Evolutionary conservation across 2,113 vertebrate species (phyloP).

Genomic region (Pimephales promelas): DNA sequence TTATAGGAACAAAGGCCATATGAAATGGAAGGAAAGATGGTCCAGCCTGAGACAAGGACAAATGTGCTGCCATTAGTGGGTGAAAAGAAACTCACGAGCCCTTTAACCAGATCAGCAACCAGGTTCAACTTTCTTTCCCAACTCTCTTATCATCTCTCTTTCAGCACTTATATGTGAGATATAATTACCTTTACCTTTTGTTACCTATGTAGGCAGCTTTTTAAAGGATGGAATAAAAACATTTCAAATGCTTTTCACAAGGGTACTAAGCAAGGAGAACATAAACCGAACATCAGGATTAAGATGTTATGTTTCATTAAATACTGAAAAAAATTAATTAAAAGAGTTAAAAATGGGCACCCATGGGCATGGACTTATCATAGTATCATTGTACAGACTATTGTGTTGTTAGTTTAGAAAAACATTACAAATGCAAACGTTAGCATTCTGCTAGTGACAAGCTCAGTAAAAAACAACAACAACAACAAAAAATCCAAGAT

Average conservation of each 20-base stretch:
- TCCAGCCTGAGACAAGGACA: not conserved
- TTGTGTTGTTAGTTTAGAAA: too few relatives aligned
- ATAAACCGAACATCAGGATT: too few relatives aligned
- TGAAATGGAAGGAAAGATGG: not conserved
- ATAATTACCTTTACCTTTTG: not conserved
- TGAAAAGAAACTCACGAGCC: not conserved
- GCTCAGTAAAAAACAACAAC: too few relatives aligned
- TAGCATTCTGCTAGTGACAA: too few relatives aligned
- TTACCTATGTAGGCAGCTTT: not conserved
- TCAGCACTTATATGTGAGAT: not conserved
- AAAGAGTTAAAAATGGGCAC: too few relatives aligned
- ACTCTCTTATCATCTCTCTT: not conserved
- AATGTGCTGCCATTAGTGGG: not conserved
- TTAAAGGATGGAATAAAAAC: not conserved
- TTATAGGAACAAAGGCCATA: slow-evolving; percentile 16
- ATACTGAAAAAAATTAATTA: too few relatives aligned
- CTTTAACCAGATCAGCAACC: not conserved
- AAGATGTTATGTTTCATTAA: too few relatives aligned
- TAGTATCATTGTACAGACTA: too few relatives aligned
- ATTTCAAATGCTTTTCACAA: not conserved
- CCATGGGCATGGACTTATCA: too few relatives aligned
- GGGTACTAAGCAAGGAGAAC: too few relatives aligned
- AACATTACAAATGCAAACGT: too few relatives aligned
- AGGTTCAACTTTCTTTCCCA: not conserved
- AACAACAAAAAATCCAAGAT: too few relatives aligned